A percentile compares a stretch with the other conserved stretches of the same genome.
These are phyloP conservation scores for Bruchidius siliquastri DNA, from an alignment of 2,888 invertebrate genomes.

Conservation along the genomic window DNA sequence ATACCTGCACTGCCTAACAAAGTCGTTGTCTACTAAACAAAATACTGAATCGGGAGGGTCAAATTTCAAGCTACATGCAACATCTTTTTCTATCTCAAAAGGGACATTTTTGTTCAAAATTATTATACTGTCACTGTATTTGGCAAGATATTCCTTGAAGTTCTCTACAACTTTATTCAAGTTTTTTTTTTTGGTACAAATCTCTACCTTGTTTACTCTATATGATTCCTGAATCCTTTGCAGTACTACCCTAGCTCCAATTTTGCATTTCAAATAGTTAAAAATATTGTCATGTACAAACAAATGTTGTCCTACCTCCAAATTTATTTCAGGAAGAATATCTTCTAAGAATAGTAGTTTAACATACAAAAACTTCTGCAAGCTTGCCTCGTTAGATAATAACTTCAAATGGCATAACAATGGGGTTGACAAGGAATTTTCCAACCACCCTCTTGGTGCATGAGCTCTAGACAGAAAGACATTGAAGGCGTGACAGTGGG, in stretches of 20 bases:
- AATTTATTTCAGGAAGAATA: slow-evolving; percentile 11
- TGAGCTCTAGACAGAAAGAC: slow-evolving; percentile 39
- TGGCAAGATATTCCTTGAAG: slow-evolving; percentile 53
- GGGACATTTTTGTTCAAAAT: slow-evolving; percentile 53
- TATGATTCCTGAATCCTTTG: slow-evolving; percentile 39
- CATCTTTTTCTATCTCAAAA: slow-evolving; percentile 45
- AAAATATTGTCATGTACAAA: slow-evolving; percentile 55
- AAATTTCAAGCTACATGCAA: slow-evolving; percentile 35
- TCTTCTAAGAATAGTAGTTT: slow-evolving; percentile 40
- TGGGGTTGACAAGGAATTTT: slow-evolving; percentile 14
- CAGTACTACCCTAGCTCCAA: slow-evolving; percentile 56
- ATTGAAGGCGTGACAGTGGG: slow-evolving; percentile 40
- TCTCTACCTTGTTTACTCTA: slow-evolving; percentile 51
- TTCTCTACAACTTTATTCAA: slow-evolving; percentile 43
- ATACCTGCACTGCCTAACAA: slow-evolving; percentile 52
- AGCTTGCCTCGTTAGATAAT: slow-evolving; percentile 22
- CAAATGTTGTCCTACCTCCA: slow-evolving; percentile 29
- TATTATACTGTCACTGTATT: slow-evolving; percentile 50
- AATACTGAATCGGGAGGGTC: slow-evolving; percentile 50
- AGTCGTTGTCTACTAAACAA: slow-evolving; percentile 51
- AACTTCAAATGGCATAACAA: slow-evolving; percentile 24
- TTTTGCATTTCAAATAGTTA: slow-evolving; percentile 51
- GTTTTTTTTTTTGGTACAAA: slow-evolving; percentile 32
- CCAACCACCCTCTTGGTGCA: slow-evolving; percentile 25
- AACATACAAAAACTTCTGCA: slow-evolving; percentile 29